These are phyloP conservation scores for Petroica traversi DNA, from an alignment of 2,113 vertebrate genomes.

Conservation along the genomic window DNA sequence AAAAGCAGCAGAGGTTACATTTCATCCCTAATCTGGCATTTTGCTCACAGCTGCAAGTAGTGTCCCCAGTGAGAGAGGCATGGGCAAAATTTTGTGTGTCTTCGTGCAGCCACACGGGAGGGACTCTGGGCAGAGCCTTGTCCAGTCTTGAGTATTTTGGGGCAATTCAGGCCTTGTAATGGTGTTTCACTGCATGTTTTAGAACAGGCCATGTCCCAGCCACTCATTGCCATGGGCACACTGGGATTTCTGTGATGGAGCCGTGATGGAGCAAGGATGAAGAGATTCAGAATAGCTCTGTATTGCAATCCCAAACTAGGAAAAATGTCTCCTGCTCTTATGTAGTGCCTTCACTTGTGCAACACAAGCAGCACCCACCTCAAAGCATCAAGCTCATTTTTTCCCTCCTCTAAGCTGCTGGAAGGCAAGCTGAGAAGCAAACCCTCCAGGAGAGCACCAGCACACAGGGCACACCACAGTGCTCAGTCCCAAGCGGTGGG, in stretches of 20 bases:
- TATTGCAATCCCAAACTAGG: neutral
- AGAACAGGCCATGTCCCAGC: neutral
- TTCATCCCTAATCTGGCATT: neutral
- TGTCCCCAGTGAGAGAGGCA: fast-evolving
- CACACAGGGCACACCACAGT: fast-evolving
- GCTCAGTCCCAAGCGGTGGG: neutral
- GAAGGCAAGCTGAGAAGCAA: neutral
- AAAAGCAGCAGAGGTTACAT: neutral
- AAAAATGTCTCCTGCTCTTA: neutral
- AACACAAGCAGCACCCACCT: neutral
- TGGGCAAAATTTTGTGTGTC: neutral
- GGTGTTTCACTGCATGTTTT: neutral
- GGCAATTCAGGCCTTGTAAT: neutral
- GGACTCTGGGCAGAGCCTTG: neutral
- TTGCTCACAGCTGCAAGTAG: neutral
- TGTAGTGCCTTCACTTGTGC: neutral
- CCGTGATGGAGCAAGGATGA: neutral
- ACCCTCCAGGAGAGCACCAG: neutral
- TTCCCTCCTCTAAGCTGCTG: neutral
- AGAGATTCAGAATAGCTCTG: neutral
- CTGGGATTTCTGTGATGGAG: neutral
- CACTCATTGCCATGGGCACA: fast-evolving
- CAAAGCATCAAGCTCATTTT: neutral
- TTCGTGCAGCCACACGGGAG: fast-evolving
- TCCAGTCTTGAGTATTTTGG: neutral